Evolutionary conservation across 2,797 vertebrate genomes (phyloP).

Genomic region (Jordanella pulchra): DNA sequence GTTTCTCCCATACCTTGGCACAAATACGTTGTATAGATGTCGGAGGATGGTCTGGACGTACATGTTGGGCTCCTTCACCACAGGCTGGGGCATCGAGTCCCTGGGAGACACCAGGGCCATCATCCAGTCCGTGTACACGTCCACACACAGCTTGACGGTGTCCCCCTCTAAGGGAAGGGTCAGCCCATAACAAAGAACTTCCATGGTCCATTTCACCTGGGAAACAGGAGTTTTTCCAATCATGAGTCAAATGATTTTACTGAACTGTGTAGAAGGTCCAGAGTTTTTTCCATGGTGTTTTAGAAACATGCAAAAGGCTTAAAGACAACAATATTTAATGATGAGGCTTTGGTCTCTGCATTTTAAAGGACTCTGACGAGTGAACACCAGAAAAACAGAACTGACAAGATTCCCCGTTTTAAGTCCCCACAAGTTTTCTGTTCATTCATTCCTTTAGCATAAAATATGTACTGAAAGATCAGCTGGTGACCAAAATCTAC

Average conservation of each 20-base stretch:
- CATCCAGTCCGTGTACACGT: slow-evolving; percentile 98
- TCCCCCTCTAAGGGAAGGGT: slow-evolving; percentile 94
- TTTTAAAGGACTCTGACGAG: too few relatives aligned
- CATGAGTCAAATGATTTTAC: not conserved
- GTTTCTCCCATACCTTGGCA: slow-evolving; percentile 84
- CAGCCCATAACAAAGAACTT: slow-evolving; percentile 94
- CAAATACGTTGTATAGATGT: slow-evolving; percentile 95
- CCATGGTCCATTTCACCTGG: slow-evolving; percentile 99
- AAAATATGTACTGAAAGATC: too few relatives aligned
- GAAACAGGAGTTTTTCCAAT: slow-evolving; percentile 19
- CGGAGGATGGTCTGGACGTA: slow-evolving; percentile 95
- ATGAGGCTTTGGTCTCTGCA: too few relatives aligned
- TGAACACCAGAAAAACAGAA: too few relatives aligned
- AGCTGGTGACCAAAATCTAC: too few relatives aligned
- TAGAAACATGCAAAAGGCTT: too few relatives aligned
- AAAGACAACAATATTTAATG: too few relatives aligned
- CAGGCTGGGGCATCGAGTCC: slow-evolving; percentile 91
- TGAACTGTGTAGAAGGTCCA: not conserved
- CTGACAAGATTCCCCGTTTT: too few relatives aligned
- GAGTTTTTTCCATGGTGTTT: too few relatives aligned
- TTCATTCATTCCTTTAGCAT: too few relatives aligned
- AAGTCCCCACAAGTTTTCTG: too few relatives aligned
- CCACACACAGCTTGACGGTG: slow-evolving; percentile 94
- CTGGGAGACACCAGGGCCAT: slow-evolving; percentile 92
- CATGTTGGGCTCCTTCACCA: slow-evolving; percentile 92